Percentiles rank a stretch among this genome's conserved stretches.
These are phyloP conservation scores for Athalia rosae DNA, from an alignment of 2,888 invertebrate species.

Conservation along the genomic window DNA sequence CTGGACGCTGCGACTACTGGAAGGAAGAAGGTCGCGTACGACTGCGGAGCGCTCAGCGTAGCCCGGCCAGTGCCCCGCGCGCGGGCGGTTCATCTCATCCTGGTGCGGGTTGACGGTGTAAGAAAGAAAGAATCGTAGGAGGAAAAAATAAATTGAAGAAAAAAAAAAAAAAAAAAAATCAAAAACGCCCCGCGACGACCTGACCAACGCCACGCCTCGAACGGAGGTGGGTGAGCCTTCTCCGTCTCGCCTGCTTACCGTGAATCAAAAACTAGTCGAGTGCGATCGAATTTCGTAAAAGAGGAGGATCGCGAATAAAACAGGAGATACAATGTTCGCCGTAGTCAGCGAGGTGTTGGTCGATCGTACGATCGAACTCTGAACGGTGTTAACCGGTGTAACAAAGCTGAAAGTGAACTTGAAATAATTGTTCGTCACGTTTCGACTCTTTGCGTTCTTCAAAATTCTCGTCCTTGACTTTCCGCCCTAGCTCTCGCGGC, in stretches of 20 bases:
- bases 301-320: background rate
- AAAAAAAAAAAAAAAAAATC: background rate
- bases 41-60: conserved; percentile 54
- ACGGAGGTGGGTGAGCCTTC: conserved; percentile 49
- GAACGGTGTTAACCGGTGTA: too few species aligned
- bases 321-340: background rate
- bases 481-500: too few species aligned
- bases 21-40: conserved; percentile 47
- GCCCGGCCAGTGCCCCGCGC: conserved; percentile 71
- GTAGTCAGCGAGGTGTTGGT: background rate
- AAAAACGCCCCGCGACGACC: conserved; percentile 18
- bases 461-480: too few species aligned
- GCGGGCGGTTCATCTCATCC: conserved; percentile 68
- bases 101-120: conserved; percentile 28
- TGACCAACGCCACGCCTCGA: conserved; percentile 49
- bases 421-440: too few species aligned
- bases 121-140: background rate
- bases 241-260: conserved; percentile 50
- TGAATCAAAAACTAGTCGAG: conserved; percentile 31
- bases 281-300: background rate
- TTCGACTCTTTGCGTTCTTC: too few species aligned
- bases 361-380: background rate
- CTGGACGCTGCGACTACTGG: conserved; percentile 66
- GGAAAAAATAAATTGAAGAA: too few species aligned
- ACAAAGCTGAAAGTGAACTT: too few species aligned